Percentiles rank a stretch among this genome's conserved stretches.
These are phyloP conservation scores for Chlorodrepanis virens DNA, from an alignment of 2,113 vertebrate genomes.

Conservation along the genomic window DNA sequence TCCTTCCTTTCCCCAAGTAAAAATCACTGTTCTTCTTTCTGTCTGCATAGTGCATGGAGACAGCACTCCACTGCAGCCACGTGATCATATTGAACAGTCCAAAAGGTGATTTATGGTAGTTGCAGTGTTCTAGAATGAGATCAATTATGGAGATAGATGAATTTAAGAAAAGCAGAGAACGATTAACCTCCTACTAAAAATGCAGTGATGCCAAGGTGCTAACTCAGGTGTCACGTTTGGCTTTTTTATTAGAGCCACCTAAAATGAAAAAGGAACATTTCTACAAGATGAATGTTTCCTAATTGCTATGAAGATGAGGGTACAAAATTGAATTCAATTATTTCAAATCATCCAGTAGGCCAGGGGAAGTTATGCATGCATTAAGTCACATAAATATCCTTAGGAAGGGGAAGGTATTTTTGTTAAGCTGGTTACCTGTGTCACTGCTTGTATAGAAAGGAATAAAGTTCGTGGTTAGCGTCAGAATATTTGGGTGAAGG, in stretches of 20 bases:
- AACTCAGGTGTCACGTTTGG: accelerated
- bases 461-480: not conserved
- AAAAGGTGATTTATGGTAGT: not conserved
- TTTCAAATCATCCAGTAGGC: not conserved
- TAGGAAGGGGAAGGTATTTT: not conserved
- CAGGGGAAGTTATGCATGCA: not conserved
- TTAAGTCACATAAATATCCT: not conserved
- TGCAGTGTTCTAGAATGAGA: not conserved
- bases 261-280: not conserved
- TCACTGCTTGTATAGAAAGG: not conserved
- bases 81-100: not conserved
- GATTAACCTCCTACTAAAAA: not conserved
- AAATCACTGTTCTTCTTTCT: not conserved
- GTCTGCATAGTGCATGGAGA: not conserved
- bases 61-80: not conserved
- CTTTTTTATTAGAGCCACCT: not conserved
- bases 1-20: not conserved
- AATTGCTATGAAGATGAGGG: not conserved
- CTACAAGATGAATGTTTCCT: not conserved
- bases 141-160: not conserved
- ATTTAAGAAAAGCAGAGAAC: not conserved
- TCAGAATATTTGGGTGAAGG: not conserved
- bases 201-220: not conserved
- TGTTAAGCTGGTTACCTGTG: not conserved
- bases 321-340: not conserved